Base-by-base conservation (phyloP, 2,888 invertebrate genomes). In the Tachystola acroxantha region DNA sequence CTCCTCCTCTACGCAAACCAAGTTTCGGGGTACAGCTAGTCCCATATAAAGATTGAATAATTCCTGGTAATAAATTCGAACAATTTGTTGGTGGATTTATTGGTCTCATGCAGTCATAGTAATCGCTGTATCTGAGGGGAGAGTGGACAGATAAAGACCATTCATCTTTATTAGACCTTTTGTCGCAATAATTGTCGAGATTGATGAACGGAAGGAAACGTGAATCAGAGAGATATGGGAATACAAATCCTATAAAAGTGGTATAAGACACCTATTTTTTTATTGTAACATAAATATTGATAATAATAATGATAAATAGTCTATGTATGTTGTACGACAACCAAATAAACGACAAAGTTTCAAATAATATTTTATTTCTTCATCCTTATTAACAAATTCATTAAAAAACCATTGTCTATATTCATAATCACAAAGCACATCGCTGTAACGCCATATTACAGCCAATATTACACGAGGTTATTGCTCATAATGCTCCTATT, bases 301-400 rank as follows among this genome's bases (percentile, higher is more conserved):
- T n/a, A n/a, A n/a, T n/a, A n/a, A n/a, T n/a, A n/a, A n/a, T n/a
- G n/a, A n/a, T n/a, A n/a, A n/a, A n/a, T n/a, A n/a, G n/a, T n/a
- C n/a, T n/a, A n/a, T n/a, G n/a, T n/a, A n/a, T n/a, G n/a, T n/a
- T n/a, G n/a, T n/a, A n/a, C n/a, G n/a, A n/a, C n/a, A n/a, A n/a
- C 16, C 16, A 16, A 16, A 16, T 3, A 24, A 20, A 5, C 9
- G 1, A 2, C 24, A 24, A 24, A 16, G 4, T n/a, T 24, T 36
- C 26, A 40, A 36, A 30, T 36, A 36, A 30, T 33, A 33, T 39
- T 40, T 36, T 36, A 40, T 36, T 65, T 57, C 49, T 60, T 48
- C 56, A 22, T 56, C 45, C 53, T 62, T 66, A 63, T 57, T 51
- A 63, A 64, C 63, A 65, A 57, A 64, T 64, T 58, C 57, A 63